phyloP scores from a whole-genome alignment of 1,140 invertebrate species.

The Microvelia longipes region DNA sequence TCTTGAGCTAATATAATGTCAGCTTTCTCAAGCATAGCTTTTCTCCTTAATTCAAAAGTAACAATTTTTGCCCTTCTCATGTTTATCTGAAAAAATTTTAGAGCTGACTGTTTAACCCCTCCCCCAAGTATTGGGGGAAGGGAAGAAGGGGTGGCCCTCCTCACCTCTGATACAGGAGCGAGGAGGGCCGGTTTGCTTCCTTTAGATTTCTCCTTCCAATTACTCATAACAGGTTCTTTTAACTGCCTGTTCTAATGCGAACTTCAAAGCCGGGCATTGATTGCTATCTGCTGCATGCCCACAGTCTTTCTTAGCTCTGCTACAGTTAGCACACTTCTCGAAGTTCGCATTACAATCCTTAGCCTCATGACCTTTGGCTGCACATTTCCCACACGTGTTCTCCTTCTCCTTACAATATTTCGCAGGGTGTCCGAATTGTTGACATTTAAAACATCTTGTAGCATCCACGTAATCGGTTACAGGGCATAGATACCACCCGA shows the following conservation, averaged over 20 bases:
- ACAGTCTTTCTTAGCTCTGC: not conserved
- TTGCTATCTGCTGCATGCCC: not conserved
- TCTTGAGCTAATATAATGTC: not conserved
- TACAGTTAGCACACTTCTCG: not conserved
- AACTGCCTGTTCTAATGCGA: not conserved
- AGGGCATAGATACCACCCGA: not conserved
- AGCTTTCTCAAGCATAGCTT: not conserved
- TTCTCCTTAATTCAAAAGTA: not conserved
- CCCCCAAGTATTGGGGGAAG: no score
- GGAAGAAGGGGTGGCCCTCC: no score
- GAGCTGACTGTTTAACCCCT: no score
- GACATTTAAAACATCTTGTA: not conserved
- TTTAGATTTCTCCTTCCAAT: no score
- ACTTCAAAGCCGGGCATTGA: not conserved
- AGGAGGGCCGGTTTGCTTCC: no score
- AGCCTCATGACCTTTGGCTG: not conserved
- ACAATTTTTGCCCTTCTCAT: not conserved
- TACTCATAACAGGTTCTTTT: not conserved
- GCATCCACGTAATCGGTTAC: not conserved
- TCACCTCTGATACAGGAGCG: no score
- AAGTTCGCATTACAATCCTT: not conserved
- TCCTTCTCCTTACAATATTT: not conserved
- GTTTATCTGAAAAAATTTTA: no score
- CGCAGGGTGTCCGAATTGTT: not conserved
- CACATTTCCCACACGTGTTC: not conserved